These are phyloP conservation scores for Ectemnius lituratus DNA, from an alignment of 2,888 invertebrate species.

Conservation along the genomic window DNA sequence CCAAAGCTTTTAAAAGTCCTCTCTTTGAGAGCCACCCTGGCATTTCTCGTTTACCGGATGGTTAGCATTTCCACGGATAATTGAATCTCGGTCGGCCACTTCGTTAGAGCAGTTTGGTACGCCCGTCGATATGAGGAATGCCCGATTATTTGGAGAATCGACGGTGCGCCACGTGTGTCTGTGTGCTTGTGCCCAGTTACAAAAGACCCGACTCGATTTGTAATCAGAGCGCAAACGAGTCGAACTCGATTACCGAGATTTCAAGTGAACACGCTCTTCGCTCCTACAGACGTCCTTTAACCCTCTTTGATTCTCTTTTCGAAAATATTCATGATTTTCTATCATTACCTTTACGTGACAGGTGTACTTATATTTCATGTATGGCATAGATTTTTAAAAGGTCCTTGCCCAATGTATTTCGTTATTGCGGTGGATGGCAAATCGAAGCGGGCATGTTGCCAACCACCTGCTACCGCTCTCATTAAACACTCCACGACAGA, in stretches of 20 bases:
- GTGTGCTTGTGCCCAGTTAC: constrained; percentile 5
- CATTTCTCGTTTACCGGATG: constrained; percentile 10
- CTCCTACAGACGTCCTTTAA: too few relatives aligned
- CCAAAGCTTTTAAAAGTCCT: not conserved
- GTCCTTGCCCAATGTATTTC: too few relatives aligned
- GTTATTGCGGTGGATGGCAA: constrained; percentile 1
- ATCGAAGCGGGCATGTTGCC: constrained; percentile 37
- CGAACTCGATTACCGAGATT: constrained; percentile 16
- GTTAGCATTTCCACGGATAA: constrained; percentile 27
- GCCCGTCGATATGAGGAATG: not conserved
- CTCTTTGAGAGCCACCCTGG: not conserved
- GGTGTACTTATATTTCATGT: too few relatives aligned
- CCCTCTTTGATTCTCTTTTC: too few relatives aligned
- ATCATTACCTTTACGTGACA: too few relatives aligned
- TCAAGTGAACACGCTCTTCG: not conserved
- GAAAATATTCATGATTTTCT: too few relatives aligned
- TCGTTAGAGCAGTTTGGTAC: constrained; percentile 11
- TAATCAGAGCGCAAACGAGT: constrained; percentile 19
- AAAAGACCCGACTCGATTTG: constrained; percentile 16
- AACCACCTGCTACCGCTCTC: constrained; percentile 51
- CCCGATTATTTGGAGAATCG: constrained; percentile 6
- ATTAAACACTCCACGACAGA: constrained; percentile 52
- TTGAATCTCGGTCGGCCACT: constrained; percentile 29
- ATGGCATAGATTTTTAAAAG: not conserved
- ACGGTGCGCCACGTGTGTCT: not conserved